Percentiles rank a stretch among this genome's conserved stretches.
Evolutionary conservation across 2,113 vertebrate genomes (phyloP).

Genomic region (Chloroceryle aenea): DNA sequence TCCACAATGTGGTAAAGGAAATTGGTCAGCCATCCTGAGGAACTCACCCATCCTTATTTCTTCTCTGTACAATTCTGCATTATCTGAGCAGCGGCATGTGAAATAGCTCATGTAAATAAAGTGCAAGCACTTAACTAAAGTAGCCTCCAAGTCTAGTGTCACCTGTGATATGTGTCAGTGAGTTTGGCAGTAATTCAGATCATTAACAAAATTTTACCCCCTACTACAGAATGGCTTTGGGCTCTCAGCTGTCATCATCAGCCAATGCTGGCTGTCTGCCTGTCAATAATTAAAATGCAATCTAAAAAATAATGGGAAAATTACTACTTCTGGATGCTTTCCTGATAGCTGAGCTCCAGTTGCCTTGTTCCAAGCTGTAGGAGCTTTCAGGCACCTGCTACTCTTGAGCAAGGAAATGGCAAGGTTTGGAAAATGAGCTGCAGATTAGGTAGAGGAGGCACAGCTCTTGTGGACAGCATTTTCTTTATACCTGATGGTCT

Average conservation of each 20-base stretch:
- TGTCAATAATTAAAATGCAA: slow-evolving; percentile 43
- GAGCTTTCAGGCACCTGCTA: not conserved
- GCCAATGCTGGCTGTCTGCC: not conserved
- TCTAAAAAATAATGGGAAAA: slow-evolving; percentile 40
- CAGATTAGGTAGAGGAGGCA: not conserved
- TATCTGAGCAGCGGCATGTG: not conserved
- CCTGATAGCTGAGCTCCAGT: not conserved
- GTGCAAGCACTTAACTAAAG: not conserved
- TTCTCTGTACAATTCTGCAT: not conserved
- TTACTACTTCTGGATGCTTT: slow-evolving; percentile 20
- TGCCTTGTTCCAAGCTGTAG: not conserved
- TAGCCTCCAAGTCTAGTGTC: slow-evolving; percentile 12
- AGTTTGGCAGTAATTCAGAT: slow-evolving; percentile 15
- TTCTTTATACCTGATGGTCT: not conserved
- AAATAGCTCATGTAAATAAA: slow-evolving; percentile 22
- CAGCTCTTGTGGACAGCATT: not conserved
- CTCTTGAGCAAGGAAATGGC: fast-evolving
- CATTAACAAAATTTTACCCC: slow-evolving; percentile 29
- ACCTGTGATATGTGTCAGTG: not conserved
- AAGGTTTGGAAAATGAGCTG: not conserved
- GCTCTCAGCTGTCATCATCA: not conserved
- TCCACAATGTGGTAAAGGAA: not conserved
- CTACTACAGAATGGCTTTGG: not conserved
- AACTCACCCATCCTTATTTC: not conserved
- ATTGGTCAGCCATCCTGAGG: not conserved